A percentile compares a stretch with the other conserved stretches of the same genome.
Conservation (phyloP, 2,888 invertebrate genomes). For the Plusia festucae region DNA sequence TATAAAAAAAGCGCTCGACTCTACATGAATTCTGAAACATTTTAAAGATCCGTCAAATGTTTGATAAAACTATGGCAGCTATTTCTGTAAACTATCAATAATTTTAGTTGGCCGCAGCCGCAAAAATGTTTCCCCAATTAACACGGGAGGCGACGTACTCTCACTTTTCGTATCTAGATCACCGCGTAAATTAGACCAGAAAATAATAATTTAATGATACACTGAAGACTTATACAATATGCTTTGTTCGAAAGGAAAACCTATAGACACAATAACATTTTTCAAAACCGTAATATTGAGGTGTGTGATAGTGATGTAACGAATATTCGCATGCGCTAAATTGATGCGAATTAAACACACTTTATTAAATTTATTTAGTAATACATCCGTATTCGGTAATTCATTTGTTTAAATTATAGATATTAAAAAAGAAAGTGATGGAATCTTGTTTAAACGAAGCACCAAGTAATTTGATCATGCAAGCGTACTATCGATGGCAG, state of each 20-base stretch:
- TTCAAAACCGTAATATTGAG: not conserved
- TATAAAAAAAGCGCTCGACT: too few relatives aligned
- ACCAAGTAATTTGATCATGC: not conserved
- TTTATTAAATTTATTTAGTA: too few relatives aligned
- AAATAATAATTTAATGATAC: constrained; percentile 47
- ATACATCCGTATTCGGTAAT: not conserved
- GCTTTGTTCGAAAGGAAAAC: constrained; percentile 23
- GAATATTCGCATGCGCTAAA: not conserved
- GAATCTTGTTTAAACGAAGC: not conserved
- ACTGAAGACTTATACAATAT: constrained; percentile 26
- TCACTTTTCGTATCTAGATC: constrained; percentile 54
- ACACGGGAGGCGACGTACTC: constrained; percentile 48
- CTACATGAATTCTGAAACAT: too few relatives aligned
- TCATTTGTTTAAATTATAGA: not conserved
- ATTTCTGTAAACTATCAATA: constrained; percentile 5
- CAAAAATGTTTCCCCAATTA: constrained; percentile 47
- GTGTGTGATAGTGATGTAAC: not conserved
- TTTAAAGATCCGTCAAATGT: not conserved
- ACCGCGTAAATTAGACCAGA: constrained; percentile 53
- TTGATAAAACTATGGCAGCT: not conserved
- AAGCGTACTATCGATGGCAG: constrained; percentile 29
- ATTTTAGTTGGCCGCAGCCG: not conserved
- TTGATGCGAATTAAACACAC: too few relatives aligned
- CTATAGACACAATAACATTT: constrained; percentile 14
- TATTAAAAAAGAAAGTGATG: not conserved